These are phyloP conservation scores for Ctenopoma multispine DNA, from an alignment of 2,797 vertebrate genomes.

Conservation along the genomic window DNA sequence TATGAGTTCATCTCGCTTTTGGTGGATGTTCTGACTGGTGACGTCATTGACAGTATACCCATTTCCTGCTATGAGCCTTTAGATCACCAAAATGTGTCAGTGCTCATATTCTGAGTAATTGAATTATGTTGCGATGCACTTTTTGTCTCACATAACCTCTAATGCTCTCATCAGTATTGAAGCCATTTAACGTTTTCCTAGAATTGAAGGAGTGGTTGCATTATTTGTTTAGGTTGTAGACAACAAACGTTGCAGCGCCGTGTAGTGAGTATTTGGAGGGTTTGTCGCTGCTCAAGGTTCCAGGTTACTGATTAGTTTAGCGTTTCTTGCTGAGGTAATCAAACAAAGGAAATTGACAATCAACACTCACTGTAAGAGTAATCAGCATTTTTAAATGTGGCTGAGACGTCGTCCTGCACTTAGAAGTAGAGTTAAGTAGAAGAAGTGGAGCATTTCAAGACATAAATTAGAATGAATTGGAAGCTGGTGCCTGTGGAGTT, in stretches of 20 bases:
- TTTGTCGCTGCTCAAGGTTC: constrained; percentile 25
- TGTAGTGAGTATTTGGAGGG: not conserved
- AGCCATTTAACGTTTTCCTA: not conserved
- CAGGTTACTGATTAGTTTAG: constrained; percentile 61
- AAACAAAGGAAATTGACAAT: constrained; percentile 72
- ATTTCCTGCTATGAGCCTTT: not conserved
- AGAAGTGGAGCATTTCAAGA: constrained; percentile 20
- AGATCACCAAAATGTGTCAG: not conserved
- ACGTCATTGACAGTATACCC: not conserved
- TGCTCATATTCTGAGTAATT: not conserved
- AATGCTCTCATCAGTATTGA: not conserved
- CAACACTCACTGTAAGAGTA: constrained; percentile 43
- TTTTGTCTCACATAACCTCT: not conserved
- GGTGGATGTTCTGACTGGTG: constrained; percentile 6
- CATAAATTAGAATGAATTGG: constrained; percentile 9
- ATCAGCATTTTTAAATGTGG: constrained; percentile 59
- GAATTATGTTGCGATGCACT: not conserved
- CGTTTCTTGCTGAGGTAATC: constrained; percentile 70
- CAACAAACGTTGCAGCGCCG: constrained; percentile 5
- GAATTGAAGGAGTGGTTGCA: not conserved
- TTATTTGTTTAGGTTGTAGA: constrained; percentile 2
- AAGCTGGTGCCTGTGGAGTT: not conserved
- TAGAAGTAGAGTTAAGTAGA: constrained; percentile 3
- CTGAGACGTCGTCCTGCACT: constrained; percentile 16
- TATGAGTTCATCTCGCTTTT: constrained; percentile 8